These are phyloP conservation scores for Cladorhizidae sp. DNA, from an alignment of 37 sponge, comb jelly and placozoan genomes.

Conservation along the genomic window DNA sequence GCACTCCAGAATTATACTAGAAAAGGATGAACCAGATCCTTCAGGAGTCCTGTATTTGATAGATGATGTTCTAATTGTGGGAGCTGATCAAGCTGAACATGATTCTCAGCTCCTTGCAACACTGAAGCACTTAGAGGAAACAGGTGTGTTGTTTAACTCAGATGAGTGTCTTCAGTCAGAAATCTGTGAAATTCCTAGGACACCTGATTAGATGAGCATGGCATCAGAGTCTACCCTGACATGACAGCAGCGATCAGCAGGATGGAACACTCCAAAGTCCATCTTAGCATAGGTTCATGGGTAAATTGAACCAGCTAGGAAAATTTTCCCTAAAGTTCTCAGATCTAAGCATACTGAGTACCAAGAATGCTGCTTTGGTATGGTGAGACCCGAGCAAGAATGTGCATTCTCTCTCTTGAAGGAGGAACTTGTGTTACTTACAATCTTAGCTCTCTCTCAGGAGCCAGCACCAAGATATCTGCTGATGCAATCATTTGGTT, in stretches of 20 bases:
- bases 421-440: conserved; percentile 30
- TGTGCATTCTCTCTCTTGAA: conserved; percentile 20
- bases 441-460: conserved; percentile 31
- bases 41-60: no score
- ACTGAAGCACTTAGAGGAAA: conserved; percentile 22
- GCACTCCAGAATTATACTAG: no score
- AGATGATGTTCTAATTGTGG: no score
- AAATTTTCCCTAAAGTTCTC: no score
- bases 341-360: conserved; percentile 29
- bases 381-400: conserved; percentile 30
- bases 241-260: conserved; percentile 21
- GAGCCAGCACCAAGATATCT: conserved; percentile 23
- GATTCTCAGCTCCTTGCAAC: conserved; percentile 21
- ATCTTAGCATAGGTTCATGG: conserved; percentile 43
- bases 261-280: conserved; percentile 21
- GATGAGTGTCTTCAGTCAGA: conserved; percentile 41
- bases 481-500: conserved; percentile 51
- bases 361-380: conserved; percentile 34
- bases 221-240: conserved; percentile 51
- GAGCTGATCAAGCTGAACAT: conserved; percentile 49
- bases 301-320: conserved; percentile 51
- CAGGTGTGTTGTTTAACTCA: conserved; percentile 37
- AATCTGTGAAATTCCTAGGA: conserved; percentile 33
- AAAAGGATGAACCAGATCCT: no score
- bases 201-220: conserved; percentile 31